phyloP scores from a whole-genome alignment of 2,888 invertebrate genomes.

The Chirona hameri region DNA sequence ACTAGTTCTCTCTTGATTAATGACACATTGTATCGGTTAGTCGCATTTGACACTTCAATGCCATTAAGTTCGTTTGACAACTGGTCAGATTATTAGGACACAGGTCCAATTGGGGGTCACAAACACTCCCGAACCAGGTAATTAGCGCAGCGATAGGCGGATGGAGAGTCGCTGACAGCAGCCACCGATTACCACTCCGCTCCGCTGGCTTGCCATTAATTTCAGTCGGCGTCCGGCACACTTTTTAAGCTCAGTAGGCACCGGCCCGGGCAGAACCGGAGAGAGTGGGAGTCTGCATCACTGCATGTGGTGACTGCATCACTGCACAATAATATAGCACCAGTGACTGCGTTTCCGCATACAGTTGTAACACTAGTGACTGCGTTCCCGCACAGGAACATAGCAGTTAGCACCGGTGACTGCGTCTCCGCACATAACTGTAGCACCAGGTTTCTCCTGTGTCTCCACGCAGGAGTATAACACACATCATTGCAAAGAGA shows the following conservation, averaged over 20 bases:
- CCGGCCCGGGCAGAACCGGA: no score
- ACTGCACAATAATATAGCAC: background rate
- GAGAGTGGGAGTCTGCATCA: no score
- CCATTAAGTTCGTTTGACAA: conserved; percentile 12
- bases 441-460: no score
- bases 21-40: background rate
- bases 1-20: background rate
- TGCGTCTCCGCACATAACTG: background rate
- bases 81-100: background rate
- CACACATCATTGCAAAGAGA: no score
- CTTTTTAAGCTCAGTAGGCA: no score
- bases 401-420: background rate
- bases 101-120: no score
- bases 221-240: background rate
- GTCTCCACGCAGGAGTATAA: no score
- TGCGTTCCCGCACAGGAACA: background rate
- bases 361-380: background rate
- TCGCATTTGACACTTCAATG: background rate
- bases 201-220: background rate
- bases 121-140: background rate
- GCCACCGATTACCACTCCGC: background rate
- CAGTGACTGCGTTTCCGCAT: no score
- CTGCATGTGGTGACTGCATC: background rate
- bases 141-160: background rate
- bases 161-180: background rate